phyloP scores from a whole-genome alignment of 2,113 vertebrate genomes.

The Equus przewalskii region DNA sequence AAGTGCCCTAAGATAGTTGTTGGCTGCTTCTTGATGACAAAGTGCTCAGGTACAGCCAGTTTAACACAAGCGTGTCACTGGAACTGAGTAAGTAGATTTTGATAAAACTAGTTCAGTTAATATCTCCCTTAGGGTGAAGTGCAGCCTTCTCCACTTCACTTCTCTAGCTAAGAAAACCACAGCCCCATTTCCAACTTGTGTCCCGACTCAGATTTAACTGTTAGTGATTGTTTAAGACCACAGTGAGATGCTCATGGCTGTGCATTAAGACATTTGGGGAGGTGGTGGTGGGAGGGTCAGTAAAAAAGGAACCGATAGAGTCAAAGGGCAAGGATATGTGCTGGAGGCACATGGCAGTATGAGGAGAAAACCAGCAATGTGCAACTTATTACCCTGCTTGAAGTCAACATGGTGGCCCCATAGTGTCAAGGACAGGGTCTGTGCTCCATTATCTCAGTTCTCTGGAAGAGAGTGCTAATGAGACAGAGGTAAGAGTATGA shows the following conservation, averaged over 20 bases:
- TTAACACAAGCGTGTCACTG: background rate
- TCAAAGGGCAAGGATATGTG: background rate
- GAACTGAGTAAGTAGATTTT: constrained; percentile 10
- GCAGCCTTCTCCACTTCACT: background rate
- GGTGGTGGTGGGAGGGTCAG: background rate
- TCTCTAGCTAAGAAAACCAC: background rate
- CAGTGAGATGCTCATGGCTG: background rate
- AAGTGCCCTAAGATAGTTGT: background rate
- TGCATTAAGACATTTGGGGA: background rate
- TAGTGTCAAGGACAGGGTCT: background rate
- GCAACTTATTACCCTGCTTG: background rate
- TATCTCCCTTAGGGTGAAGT: background rate
- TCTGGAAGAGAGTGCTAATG: background rate
- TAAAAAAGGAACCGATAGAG: background rate
- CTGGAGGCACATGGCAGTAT: background rate
- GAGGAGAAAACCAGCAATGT: background rate
- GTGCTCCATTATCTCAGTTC: background rate
- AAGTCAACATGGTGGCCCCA: background rate
- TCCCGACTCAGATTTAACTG: background rate
- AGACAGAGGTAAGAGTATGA: background rate
- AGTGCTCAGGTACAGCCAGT: background rate
- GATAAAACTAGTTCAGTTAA: constrained; percentile 25
- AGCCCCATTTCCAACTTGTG: background rate
- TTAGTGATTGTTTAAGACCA: background rate
- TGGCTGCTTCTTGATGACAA: background rate